Evolutionary conservation across 2,888 invertebrate genomes (phyloP).

Genomic region (Hypomecis punctinalis): DNA sequence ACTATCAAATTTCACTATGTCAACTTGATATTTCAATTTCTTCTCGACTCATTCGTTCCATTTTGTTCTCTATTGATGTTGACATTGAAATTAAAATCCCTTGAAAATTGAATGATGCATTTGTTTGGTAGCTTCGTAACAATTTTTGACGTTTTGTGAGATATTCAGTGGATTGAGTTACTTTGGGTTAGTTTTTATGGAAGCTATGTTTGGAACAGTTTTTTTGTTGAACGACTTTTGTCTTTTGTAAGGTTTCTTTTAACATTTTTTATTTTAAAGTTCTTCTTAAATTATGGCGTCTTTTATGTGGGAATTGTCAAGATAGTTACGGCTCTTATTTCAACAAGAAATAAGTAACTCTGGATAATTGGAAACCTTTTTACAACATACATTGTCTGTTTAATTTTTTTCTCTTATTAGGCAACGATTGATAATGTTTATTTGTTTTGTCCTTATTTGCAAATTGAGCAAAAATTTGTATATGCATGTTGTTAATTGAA

Average conservation of each 20-base stretch:
- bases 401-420: too few species aligned
- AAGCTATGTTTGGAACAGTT: slow-evolving; percentile 45
- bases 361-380: too few species aligned
- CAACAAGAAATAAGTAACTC: too few species aligned
- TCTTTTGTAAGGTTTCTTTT: slow-evolving; percentile 40
- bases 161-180: slow-evolving; percentile 57
- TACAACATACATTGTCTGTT: too few species aligned
- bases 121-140: slow-evolving; percentile 51
- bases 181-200: slow-evolving; percentile 44
- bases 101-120: slow-evolving; percentile 1
- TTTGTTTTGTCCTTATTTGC: too few species aligned
- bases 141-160: slow-evolving; percentile 58
- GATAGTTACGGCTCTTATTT: too few species aligned
- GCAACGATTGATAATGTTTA: too few species aligned
- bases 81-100: slow-evolving; percentile 2
- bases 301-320: too few species aligned
- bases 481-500: too few species aligned
- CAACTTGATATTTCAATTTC: slow-evolving; percentile 65
- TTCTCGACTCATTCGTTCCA: slow-evolving; percentile 24
- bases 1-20: slow-evolving; percentile 66
- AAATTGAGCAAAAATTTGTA: too few species aligned
- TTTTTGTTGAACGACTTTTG: slow-evolving; percentile 36
- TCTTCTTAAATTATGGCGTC: too few species aligned
- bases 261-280: too few species aligned
- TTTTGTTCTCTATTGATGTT: slow-evolving; percentile 37